Conservation (phyloP, 64 coral and sea anemone species). For the Porites australiensis region DNA sequence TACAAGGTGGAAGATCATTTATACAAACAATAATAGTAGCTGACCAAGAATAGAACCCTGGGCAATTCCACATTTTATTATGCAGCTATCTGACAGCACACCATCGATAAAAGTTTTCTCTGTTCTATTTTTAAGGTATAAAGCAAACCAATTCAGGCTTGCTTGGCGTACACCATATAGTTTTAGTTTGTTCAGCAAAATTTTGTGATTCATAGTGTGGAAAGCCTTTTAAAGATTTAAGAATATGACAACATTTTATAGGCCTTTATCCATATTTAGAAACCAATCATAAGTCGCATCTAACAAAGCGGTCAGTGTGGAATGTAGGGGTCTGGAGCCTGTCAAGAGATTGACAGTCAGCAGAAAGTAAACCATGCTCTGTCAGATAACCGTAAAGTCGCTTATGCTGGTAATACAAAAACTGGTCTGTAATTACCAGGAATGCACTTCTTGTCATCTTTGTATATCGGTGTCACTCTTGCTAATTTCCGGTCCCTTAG, state of each 20-base stretch:
- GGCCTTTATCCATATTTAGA: conserved; percentile 57
- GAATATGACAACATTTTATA: conserved; percentile 64
- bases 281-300: conserved; percentile 66
- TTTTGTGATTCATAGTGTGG: conserved; percentile 47
- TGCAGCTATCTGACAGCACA: not conserved
- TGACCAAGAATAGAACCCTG: conserved; percentile 27
- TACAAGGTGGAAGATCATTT: conserved; percentile 46
- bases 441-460: conserved; percentile 24
- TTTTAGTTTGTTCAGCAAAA: conserved; percentile 44
- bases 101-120: not conserved
- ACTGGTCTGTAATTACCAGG: conserved; percentile 42
- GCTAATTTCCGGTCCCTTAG: conserved; percentile 54
- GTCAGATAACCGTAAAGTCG: conserved; percentile 43
- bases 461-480: conserved; percentile 49
- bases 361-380: conserved; percentile 7
- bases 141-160: conserved; percentile 52
- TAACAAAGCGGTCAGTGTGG: conserved; percentile 51
- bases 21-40: conserved; percentile 32
- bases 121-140: conserved; percentile 29
- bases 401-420: conserved; percentile 19
- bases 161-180: conserved; percentile 25
- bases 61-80: conserved; percentile 1
- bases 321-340: conserved; percentile 53
- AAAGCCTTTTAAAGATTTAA: conserved; percentile 72
- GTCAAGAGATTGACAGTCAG: conserved; percentile 5